Percentiles rank a stretch among this genome's conserved stretches.
Evolutionary conservation across 1,140 invertebrate genomes (phyloP).

Genomic region (Saccostrea glomerata): DNA sequence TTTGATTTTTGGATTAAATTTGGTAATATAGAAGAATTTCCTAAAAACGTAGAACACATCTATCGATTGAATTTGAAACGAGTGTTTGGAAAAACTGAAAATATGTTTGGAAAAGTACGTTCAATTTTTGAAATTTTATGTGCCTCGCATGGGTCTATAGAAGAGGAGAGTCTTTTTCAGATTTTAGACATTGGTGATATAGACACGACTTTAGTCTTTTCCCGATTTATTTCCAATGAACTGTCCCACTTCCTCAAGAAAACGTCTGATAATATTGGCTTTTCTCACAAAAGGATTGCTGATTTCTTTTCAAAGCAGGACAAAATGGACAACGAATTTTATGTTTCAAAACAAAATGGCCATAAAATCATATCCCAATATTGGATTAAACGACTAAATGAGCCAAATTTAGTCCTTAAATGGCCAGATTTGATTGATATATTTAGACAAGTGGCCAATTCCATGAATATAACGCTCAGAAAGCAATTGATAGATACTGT

Average conservation of each 20-base stretch:
- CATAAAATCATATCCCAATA: not conserved
- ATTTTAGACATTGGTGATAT: not conserved
- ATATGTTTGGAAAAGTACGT: not conserved
- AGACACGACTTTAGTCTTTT: not conserved
- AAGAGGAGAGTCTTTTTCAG: not conserved
- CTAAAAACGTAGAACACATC: not conserved
- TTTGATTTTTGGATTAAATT: not conserved
- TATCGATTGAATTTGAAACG: not conserved
- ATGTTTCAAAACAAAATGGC: not conserved
- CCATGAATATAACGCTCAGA: not conserved
- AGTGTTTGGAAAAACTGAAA: not conserved
- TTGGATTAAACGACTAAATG: not conserved
- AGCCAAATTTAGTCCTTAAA: not conserved
- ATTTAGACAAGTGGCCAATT: not conserved
- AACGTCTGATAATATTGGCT: not conserved
- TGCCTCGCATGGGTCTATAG: not conserved
- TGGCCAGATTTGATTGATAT: not conserved
- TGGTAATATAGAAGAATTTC: not conserved
- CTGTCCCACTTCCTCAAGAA: not conserved
- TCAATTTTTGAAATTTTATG: constrained; percentile 38
- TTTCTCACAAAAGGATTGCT: not conserved
- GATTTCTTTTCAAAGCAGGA: not conserved
- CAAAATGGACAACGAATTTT: not conserved
- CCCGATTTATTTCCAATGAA: not conserved
- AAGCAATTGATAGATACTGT: not conserved